phyloP scores from a whole-genome alignment of 2,113 vertebrate species.

The Lethenteron reissneri region DNA sequence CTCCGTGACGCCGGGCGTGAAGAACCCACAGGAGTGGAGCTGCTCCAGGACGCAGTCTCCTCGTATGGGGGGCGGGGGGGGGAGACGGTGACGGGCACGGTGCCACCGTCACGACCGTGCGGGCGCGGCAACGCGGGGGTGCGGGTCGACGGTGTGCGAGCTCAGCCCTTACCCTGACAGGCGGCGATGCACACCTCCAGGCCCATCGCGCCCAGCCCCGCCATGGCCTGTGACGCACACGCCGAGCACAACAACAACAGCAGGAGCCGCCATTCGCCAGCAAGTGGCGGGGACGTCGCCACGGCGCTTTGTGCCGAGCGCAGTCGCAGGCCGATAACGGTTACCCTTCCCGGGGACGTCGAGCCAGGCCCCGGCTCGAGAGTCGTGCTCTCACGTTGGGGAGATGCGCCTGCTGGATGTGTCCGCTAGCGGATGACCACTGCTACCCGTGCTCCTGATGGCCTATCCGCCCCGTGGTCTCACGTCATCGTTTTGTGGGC shows the following conservation, averaged over 20 bases:
- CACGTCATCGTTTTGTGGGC: too few species aligned
- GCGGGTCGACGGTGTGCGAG: too few species aligned
- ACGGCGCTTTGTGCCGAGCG: background rate
- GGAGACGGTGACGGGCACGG: too few species aligned
- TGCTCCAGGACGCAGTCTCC: slow-evolving; percentile 28
- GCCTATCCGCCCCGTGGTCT: too few species aligned
- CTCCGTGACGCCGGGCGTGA: slow-evolving; percentile 44
- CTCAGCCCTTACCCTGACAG: slow-evolving; percentile 38
- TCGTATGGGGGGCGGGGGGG: too few species aligned
- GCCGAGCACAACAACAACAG: slow-evolving; percentile 12
- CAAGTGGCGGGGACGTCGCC: slow-evolving; percentile 14
- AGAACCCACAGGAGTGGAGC: slow-evolving; percentile 49
- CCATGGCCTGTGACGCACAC: slow-evolving; percentile 37
- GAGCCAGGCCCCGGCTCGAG: too few species aligned
- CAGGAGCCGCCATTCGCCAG: slow-evolving; percentile 6
- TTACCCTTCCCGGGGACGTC: background rate
- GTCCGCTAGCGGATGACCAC: too few species aligned
- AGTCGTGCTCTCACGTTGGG: too few species aligned
- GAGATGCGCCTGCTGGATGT: too few species aligned
- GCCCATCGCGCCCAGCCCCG: slow-evolving; percentile 49
- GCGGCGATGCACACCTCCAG: slow-evolving; percentile 45
- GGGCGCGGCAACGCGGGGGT: too few species aligned
- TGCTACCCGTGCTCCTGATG: too few species aligned
- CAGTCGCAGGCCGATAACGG: background rate
- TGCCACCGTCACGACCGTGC: too few species aligned